Evolutionary conservation across 2,888 invertebrate species (phyloP), one percentile per base, ranked within the genome.

Genomic region (Pediacus dermestoides): DNA sequence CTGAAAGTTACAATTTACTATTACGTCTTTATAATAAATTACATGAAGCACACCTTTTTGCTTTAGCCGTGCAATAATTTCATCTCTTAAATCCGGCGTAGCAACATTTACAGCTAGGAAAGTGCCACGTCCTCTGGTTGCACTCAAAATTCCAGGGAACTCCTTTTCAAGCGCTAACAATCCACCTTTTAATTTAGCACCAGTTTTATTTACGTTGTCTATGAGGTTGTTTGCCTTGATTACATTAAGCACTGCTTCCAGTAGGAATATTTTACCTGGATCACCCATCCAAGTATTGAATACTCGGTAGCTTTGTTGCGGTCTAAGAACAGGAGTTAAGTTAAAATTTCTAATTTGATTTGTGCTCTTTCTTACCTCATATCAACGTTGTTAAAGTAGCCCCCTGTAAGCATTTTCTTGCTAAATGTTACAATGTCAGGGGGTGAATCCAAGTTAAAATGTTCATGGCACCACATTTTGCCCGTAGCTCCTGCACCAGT

Each of bases 251-350:
- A 94, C 81, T 44, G 81, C 82, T 61, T 94, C 90, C 37, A 99
- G 70, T 9, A 99, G 70, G 31, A 95, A 70, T 28, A 99, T 62
- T 72, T 97, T 99, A 39, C 90, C 82, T 3, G 97, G 96, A 68
- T 99, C 99, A 8, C 99, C 99, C 84, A 97, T 88, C 99, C 99
- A 99, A 0, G 99, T 99, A 70, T 99, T 99, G 71, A 95, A 97
- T 50, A 99, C 86, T 44, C 97, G 78, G n/a, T n/a, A n/a, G n/a
- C n/a, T n/a, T n/a, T n/a, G n/a, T n/a, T n/a, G n/a, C n/a, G n/a
- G n/a, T n/a, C 86, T 81, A 58, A 89, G 81, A 43, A 89, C 84
- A 2, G 78, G 68, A 27, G n/a, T n/a, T n/a, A n/a, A n/a, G n/a
- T n/a, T n/a, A n/a, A n/a, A n/a, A n/a, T n/a, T n/a, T n/a, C n/a